A percentile compares a stretch with the other conserved stretches of the same genome.
Conservation (phyloP, 2,113 vertebrate genomes). For the Phrynocephalus versicolor region DNA sequence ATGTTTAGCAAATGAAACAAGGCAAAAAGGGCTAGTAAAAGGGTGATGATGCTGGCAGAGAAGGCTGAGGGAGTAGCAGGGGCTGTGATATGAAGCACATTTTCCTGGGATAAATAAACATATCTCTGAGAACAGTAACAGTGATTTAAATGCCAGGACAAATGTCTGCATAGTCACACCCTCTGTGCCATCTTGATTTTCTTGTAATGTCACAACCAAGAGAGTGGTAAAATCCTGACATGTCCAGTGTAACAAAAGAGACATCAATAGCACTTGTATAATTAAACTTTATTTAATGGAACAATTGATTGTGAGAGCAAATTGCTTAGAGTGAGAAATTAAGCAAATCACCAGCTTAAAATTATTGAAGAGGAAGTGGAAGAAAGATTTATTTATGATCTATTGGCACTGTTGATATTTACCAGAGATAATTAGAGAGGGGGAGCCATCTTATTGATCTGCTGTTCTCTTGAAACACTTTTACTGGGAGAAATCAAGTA, state of each 20-base stretch:
- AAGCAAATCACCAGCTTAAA: conserved; percentile 27
- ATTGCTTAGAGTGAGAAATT: conserved; percentile 36
- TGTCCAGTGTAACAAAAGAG: background rate
- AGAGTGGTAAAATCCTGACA: too few species aligned
- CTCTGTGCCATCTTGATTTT: background rate
- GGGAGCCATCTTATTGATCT: conserved; percentile 30
- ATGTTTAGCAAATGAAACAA: too few species aligned
- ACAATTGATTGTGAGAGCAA: background rate
- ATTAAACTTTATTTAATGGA: background rate
- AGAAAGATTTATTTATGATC: conserved; percentile 25
- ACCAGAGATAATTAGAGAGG: conserved; percentile 32
- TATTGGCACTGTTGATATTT: background rate
- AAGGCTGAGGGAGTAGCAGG: too few species aligned
- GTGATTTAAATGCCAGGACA: too few species aligned
- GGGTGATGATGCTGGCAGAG: too few species aligned
- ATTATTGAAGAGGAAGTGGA: conserved; percentile 33
- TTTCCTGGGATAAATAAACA: too few species aligned
- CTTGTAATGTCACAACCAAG: background rate
- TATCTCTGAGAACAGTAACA: too few species aligned
- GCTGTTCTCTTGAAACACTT: conserved; percentile 1
- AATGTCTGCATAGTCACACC: too few species aligned
- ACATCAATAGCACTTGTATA: background rate
- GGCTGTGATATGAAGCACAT: too few species aligned
- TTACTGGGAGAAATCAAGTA: background rate
- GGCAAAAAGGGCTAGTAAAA: too few species aligned